These are phyloP conservation scores for Eurytoma californica DNA, from an alignment of 2,888 invertebrate genomes.

Conservation along the genomic window DNA sequence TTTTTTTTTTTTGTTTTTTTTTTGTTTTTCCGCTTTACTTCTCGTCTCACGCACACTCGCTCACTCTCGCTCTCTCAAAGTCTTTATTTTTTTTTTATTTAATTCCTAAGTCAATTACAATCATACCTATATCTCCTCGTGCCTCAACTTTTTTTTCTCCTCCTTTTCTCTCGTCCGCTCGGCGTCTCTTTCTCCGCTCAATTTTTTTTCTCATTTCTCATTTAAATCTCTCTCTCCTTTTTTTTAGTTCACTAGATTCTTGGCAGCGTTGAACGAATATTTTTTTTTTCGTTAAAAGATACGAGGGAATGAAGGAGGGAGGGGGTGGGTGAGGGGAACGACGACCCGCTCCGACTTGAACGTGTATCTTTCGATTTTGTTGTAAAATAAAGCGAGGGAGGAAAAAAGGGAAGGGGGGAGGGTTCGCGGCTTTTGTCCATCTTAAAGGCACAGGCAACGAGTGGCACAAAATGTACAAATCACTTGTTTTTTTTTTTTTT, in stretches of 20 bases:
- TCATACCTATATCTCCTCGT: conserved; percentile 34
- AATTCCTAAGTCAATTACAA: conserved; percentile 35
- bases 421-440: conserved; percentile 56
- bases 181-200: not conserved
- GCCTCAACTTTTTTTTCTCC: conserved; percentile 25
- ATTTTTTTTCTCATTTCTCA: conserved; percentile 42
- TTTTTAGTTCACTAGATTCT: conserved; percentile 57
- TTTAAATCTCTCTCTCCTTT: conserved; percentile 39
- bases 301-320: conserved; percentile 50
- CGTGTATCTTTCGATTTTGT: conserved; percentile 47
- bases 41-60: conserved; percentile 40
- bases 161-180: not conserved
- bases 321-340: not conserved
- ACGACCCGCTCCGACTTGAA: conserved; percentile 64
- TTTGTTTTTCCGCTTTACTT: conserved; percentile 47
- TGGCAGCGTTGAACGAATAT: conserved; percentile 70
- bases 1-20: conserved; percentile 52
- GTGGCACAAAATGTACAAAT: conserved; percentile 64
- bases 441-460: conserved; percentile 72
- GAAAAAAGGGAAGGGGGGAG: conserved; percentile 23
- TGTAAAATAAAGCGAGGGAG: conserved; percentile 28
- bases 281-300: conserved; percentile 37
- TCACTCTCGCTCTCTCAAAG: conserved; percentile 23
- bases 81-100: conserved; percentile 14
- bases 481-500: conserved; percentile 25